Evolutionary conservation across 2,797 vertebrate genomes (phyloP).

Genomic region (Sebastes vulpes): DNA sequence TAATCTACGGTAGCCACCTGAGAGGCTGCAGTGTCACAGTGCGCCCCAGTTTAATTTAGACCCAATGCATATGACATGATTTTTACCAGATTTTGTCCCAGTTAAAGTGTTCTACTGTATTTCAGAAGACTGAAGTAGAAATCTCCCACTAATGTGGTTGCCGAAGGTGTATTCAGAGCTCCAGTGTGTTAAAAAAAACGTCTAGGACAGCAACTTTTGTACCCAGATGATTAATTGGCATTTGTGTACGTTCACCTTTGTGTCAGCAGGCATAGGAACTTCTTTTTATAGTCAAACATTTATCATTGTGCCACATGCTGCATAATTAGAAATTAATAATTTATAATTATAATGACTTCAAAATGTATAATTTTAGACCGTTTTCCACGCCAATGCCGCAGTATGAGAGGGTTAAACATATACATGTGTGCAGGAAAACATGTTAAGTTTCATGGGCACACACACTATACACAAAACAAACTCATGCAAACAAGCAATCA

Average conservation of each 20-base stretch:
- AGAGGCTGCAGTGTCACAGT: slow-evolving; percentile 87
- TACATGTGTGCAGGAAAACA: not conserved
- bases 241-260: slow-evolving; percentile 53
- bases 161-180: slow-evolving; percentile 31
- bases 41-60: slow-evolving; percentile 86
- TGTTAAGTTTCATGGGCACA: not conserved
- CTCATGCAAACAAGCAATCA: not conserved
- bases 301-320: slow-evolving; percentile 49
- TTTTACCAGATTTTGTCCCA: slow-evolving; percentile 75
- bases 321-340: slow-evolving; percentile 65
- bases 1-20: slow-evolving; percentile 86
- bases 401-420: slow-evolving; percentile 27
- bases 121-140: slow-evolving; percentile 36
- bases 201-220: slow-evolving; percentile 35
- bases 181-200: slow-evolving; percentile 1
- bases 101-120: slow-evolving; percentile 68
- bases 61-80: slow-evolving; percentile 70
- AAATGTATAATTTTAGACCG: slow-evolving; percentile 27
- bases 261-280: slow-evolving; percentile 19
- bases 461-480: not conserved
- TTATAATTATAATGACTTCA: slow-evolving; percentile 40
- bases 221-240: slow-evolving; percentile 4
- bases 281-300: slow-evolving; percentile 57
- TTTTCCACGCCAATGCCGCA: not conserved
- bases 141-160: not conserved